Conservation (phyloP, 2,113 vertebrate species). For the Corythoichthys intestinalis region DNA sequence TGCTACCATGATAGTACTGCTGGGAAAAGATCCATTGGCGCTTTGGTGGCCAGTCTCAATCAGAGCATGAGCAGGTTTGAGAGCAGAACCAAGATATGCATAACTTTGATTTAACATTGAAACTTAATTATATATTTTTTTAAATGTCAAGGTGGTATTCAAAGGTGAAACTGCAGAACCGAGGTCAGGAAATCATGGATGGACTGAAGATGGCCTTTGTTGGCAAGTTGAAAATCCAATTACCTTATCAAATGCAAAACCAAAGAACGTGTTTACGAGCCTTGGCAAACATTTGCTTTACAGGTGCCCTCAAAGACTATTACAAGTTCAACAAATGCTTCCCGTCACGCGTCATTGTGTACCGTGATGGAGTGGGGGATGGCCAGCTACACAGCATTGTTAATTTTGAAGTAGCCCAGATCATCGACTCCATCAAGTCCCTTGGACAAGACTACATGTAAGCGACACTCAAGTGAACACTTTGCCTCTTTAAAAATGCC, state of each 20-base stretch:
- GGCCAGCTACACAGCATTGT: constrained; percentile 86
- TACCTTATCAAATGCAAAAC: background rate
- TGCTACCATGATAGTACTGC: constrained; percentile 86
- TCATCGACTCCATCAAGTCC: constrained; percentile 82
- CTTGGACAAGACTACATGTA: constrained; percentile 82
- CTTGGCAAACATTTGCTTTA: background rate
- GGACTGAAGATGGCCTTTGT: constrained; percentile 84
- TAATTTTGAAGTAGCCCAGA: constrained; percentile 85
- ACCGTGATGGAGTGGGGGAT: constrained; percentile 92
- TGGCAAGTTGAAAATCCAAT: constrained; percentile 57
- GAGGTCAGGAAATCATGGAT: constrained; percentile 90
- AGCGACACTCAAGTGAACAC: constrained; percentile 33
- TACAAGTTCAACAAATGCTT: constrained; percentile 77
- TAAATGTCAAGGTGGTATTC: constrained; percentile 84
- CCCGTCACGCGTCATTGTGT: constrained; percentile 87
- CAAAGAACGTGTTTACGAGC: background rate
- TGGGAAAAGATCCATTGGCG: constrained; percentile 84
- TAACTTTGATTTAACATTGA: background rate
- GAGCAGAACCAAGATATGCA: background rate
- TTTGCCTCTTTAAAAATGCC: too few species aligned
- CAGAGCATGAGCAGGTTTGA: constrained; percentile 83
- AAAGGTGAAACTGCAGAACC: constrained; percentile 83
- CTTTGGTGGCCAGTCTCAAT: constrained; percentile 91
- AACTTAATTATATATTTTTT: background rate
- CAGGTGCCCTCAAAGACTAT: constrained; percentile 83